These are phyloP conservation scores for Tapirus terrestris DNA, from an alignment of 2,113 vertebrate species.

Conservation along the genomic window DNA sequence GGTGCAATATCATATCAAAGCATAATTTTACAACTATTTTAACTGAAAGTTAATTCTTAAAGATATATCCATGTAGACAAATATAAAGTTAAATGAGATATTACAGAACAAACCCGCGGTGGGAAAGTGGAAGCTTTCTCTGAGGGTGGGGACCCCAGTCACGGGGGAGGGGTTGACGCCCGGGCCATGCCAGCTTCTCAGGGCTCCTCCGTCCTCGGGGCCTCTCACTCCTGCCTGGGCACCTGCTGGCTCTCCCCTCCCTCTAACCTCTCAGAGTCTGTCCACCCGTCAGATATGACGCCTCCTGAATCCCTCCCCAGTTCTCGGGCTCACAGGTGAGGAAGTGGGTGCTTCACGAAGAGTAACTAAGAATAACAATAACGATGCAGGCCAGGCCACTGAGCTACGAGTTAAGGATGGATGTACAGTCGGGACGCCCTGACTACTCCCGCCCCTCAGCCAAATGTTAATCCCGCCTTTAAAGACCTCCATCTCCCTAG, in stretches of 20 bases:
- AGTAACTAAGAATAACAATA: too few species aligned
- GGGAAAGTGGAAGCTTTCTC: not conserved
- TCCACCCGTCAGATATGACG: not conserved
- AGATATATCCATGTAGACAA: not conserved
- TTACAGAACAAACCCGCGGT: not conserved
- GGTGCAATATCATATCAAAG: not conserved
- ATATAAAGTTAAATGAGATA: not conserved
- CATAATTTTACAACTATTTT: not conserved
- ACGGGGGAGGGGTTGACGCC: not conserved
- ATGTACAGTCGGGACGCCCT: not conserved
- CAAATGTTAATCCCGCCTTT: not conserved
- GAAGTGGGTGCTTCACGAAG: not conserved
- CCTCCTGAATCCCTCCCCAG: not conserved
- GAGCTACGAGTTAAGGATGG: not conserved
- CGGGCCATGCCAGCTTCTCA: not conserved
- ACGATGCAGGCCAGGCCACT: not conserved
- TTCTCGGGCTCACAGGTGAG: not conserved
- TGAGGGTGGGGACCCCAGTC: not conserved
- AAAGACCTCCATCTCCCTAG: not conserved
- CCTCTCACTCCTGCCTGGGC: not conserved
- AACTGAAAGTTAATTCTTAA: not conserved
- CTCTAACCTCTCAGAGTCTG: not conserved
- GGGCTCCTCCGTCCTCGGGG: not conserved
- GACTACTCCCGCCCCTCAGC: rapidly evolving
- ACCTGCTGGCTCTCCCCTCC: not conserved